Evolutionary conservation across 2,113 vertebrate genomes (phyloP).

Genomic region (Cairina moschata): DNA sequence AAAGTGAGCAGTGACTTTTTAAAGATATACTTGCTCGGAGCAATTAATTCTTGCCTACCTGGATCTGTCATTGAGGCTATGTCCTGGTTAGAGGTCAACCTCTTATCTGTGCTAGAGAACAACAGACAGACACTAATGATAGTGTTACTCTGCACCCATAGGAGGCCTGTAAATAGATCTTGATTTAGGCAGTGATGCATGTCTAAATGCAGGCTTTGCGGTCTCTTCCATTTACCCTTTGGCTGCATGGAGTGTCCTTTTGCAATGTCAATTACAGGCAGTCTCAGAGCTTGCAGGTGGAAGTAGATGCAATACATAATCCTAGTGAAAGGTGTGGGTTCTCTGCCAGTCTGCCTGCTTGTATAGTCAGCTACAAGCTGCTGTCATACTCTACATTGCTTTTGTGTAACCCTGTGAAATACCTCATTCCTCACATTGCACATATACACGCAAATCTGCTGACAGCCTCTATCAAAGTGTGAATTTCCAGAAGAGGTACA

Average conservation of each 20-base stretch:
- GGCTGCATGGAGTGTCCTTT: background rate
- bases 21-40: background rate
- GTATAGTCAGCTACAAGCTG: background rate
- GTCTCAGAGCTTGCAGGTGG: background rate
- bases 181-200: background rate
- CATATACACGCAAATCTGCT: rapidly evolving
- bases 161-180: background rate
- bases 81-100: background rate
- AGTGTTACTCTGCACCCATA: background rate
- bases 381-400: background rate
- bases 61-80: background rate
- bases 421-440: background rate
- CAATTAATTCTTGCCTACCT: background rate
- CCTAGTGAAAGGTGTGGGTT: background rate
- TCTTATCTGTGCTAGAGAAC: too few relatives aligned
- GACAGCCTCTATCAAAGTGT: background rate
- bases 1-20: background rate
- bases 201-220: background rate
- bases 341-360: background rate
- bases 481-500: background rate
- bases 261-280: background rate
- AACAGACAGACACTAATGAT: rapidly evolving
- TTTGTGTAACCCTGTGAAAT: background rate
- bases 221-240: background rate
- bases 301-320: background rate